Percentiles rank a stretch among this genome's conserved stretches.
These are phyloP conservation scores for Euthynnus affinis DNA, from an alignment of 2,797 vertebrate species.

Conservation along the genomic window DNA sequence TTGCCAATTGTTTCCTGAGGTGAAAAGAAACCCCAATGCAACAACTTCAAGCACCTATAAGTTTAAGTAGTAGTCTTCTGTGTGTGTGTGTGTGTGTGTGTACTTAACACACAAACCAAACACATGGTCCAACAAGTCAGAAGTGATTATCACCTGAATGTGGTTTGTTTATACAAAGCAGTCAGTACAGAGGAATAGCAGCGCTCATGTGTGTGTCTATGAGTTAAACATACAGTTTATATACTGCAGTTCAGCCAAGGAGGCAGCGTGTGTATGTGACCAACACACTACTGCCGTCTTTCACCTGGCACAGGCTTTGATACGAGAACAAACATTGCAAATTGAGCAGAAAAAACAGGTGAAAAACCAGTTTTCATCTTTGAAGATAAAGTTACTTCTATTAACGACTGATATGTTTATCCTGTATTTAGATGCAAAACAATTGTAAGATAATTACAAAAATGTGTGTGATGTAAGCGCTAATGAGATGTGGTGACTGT, in stretches of 20 bases:
- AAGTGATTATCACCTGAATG: constrained; percentile 39
- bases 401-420: not conserved
- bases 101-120: constrained; percentile 59
- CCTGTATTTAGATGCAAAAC: not conserved
- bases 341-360: not conserved
- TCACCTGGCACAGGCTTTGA: constrained; percentile 21
- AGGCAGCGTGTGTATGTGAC: not conserved
- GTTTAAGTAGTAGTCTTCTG: not conserved
- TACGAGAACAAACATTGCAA: not conserved
- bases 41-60: constrained; percentile 27
- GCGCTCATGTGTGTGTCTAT: not conserved
- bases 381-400: not conserved
- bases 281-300: not conserved
- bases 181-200: constrained; percentile 9
- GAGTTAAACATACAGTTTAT: not conserved
- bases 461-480: not conserved
- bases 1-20: constrained; percentile 61
- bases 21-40: constrained; percentile 39
- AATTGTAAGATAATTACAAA: not conserved
- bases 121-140: constrained; percentile 27
- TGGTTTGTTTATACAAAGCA: constrained; percentile 41
- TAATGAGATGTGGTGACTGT: not conserved
- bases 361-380: constrained; percentile 10
- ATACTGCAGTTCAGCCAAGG: not conserved
- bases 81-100: constrained; percentile 11